These are phyloP conservation scores for Oxyscelio sp. DNA, from an alignment of 2,888 invertebrate species.

Conservation along the genomic window DNA sequence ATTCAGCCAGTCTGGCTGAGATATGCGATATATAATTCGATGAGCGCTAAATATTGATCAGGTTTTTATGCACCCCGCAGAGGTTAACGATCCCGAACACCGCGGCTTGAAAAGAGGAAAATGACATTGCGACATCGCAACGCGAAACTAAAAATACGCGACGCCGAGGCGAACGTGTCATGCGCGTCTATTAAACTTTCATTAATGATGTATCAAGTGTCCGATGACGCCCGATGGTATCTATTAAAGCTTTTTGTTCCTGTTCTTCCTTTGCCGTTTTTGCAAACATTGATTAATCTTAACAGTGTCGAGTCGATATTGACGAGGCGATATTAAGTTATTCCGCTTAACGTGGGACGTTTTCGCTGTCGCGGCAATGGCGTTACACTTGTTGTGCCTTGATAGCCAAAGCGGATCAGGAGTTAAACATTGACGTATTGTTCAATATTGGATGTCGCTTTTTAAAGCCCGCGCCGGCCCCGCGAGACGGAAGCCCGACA, in stretches of 20 bases:
- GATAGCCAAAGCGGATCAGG: not conserved
- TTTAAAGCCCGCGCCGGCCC: not conserved
- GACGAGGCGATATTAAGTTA: not conserved
- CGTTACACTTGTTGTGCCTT: not conserved
- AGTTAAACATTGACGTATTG: not conserved
- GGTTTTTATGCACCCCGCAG: constrained; percentile 4
- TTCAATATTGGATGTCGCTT: constrained; percentile 22
- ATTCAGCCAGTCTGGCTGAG: not conserved
- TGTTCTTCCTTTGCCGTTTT: not conserved
- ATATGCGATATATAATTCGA: constrained; percentile 15
- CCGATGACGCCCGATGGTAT: constrained; percentile 12
- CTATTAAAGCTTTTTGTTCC: constrained; percentile 29
- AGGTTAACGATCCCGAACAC: constrained; percentile 49
- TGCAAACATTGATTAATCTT: not conserved
- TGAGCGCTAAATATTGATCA: constrained; percentile 16
- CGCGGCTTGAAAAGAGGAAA: constrained; percentile 11
- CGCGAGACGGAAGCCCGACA: constrained; percentile 1
- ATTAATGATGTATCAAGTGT: constrained; percentile 56
- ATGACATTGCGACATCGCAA: constrained; percentile 31
- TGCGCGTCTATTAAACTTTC: constrained; percentile 48
- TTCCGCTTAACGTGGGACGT: not conserved
- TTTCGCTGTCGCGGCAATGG: not conserved
- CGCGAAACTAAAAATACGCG: constrained; percentile 43
- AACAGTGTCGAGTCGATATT: not conserved
- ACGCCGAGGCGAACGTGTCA: constrained; percentile 25